Conservation (phyloP, 2,113 vertebrate genomes). For the Probosciger aterrimus region DNA sequence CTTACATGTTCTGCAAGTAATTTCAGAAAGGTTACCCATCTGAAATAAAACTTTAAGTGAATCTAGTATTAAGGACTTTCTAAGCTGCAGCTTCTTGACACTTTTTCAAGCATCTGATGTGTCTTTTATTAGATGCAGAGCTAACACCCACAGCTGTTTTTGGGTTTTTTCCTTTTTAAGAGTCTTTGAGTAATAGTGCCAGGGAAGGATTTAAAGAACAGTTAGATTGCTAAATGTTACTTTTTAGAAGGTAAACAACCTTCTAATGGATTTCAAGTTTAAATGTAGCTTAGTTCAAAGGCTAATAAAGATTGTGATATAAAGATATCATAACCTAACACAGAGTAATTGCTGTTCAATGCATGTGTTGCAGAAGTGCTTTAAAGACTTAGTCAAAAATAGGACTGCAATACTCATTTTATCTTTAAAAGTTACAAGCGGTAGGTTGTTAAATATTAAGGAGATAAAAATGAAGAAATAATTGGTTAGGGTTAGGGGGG, state of each 20-base stretch:
- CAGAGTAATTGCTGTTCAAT: background rate
- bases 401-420: background rate
- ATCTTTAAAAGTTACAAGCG: background rate
- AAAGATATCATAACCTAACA: background rate
- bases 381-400: background rate
- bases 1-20: background rate
- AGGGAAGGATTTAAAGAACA: background rate
- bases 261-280: background rate
- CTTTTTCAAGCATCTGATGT: background rate
- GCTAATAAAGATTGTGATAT: background rate
- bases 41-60: background rate
- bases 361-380: background rate
- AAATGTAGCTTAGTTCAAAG: background rate
- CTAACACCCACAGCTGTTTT: background rate
- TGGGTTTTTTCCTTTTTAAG: background rate
- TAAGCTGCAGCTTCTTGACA: background rate
- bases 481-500: background rate
- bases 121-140: background rate
- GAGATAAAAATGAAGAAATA: background rate
- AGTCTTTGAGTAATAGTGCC: background rate
- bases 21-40: background rate
- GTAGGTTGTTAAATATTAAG: background rate
- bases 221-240: background rate
- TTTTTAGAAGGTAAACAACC: background rate
- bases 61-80: background rate